A percentile compares a stretch with the other conserved stretches of the same genome.
Conservation (phyloP, 2,797 vertebrate genomes). For the Lutra lutra region DNA sequence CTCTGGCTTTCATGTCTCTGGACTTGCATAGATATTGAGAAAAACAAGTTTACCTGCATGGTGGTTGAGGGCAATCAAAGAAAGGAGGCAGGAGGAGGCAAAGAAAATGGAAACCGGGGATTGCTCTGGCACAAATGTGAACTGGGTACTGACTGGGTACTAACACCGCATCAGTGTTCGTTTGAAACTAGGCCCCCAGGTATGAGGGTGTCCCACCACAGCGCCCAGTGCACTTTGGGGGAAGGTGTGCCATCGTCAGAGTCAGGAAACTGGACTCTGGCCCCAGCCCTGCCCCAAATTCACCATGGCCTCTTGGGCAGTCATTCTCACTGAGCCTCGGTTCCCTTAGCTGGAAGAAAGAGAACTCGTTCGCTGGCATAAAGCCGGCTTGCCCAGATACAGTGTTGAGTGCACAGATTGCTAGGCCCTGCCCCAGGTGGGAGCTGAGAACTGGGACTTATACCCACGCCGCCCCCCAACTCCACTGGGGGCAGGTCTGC, state of each 20-base stretch:
- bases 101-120: neutral
- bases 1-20: conserved; percentile 64
- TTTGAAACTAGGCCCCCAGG: neutral
- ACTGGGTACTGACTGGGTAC: neutral
- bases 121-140: neutral
- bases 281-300: neutral
- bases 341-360: neutral
- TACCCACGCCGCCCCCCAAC: neutral
- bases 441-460: neutral
- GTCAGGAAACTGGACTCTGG: neutral
- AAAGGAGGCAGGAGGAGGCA: neutral
- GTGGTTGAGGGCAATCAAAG: neutral
- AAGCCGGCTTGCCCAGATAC: neutral
- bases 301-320: neutral
- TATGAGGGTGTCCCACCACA: neutral
- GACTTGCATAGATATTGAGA: conserved; percentile 62
- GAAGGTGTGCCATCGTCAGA: neutral
- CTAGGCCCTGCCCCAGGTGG: neutral
- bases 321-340: neutral
- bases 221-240: neutral
- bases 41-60: conserved; percentile 66
- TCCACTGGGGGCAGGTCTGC: neutral
- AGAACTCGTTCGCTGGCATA: neutral
- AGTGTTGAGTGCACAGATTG: neutral
- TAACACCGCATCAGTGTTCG: neutral